Conservation (phyloP, 2,888 invertebrate species). For the Zygaena filipendulae region DNA sequence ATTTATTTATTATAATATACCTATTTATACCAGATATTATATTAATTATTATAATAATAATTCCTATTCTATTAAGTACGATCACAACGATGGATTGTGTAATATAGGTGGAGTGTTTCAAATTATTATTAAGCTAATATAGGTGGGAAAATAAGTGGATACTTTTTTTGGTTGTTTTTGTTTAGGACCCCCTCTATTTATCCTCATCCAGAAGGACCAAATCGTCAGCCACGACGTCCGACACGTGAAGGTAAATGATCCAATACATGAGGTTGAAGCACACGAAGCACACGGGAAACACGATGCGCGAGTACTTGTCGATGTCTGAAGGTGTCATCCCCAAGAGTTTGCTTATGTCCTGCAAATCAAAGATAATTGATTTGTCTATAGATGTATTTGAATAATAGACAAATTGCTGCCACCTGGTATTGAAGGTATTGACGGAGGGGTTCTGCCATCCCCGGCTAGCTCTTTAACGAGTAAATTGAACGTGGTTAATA, state of each 20-base stretch:
- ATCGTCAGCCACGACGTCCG: constrained; percentile 95
- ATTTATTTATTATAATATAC: too few relatives aligned
- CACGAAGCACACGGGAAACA: constrained; percentile 98
- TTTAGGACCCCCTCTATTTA: constrained; percentile 52
- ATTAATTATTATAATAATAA: too few relatives aligned
- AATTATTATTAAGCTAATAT: constrained; percentile 36
- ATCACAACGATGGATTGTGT: too few relatives aligned
- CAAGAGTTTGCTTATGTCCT: constrained; percentile 90
- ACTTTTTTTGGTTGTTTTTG: too few relatives aligned
- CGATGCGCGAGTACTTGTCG: constrained; percentile 98
- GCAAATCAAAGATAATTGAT: constrained; percentile 21
- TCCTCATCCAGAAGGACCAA: constrained; percentile 83
- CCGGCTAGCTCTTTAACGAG: too few relatives aligned
- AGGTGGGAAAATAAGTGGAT: constrained; percentile 52
- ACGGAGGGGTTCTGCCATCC: too few relatives aligned
- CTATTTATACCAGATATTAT: too few relatives aligned
- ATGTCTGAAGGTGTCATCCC: constrained; percentile 97
- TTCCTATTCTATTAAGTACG: constrained; percentile 8
- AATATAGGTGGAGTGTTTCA: too few relatives aligned
- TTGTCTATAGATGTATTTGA: not conserved
- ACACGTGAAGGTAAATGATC: constrained; percentile 96
- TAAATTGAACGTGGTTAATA: too few relatives aligned
- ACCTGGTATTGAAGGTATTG: too few relatives aligned
- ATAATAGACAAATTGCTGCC: too few relatives aligned
- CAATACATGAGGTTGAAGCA: constrained; percentile 99